phyloP scores from a whole-genome alignment of 92 coral and sea anemone species.

The Phymanthus crucifer region DNA sequence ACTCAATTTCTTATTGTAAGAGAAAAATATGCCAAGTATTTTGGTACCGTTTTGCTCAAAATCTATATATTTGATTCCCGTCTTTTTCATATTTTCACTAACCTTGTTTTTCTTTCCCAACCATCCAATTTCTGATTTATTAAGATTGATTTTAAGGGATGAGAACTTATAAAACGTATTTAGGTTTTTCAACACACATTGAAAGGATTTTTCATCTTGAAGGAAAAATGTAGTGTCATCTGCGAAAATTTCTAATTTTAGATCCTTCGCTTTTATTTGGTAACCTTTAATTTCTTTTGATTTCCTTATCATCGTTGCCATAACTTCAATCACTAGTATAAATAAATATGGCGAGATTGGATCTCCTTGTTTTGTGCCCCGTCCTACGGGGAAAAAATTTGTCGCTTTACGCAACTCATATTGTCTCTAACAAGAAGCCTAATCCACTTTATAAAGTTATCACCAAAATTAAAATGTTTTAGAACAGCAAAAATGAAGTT shows the following conservation, averaged over 20 bases:
- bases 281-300: constrained; percentile 18
- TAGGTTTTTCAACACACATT: neutral
- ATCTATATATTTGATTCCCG: constrained; percentile 18
- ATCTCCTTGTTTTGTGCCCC: constrained; percentile 1
- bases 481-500: too few relatives aligned
- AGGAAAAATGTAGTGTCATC: constrained; percentile 31
- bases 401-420: constrained; percentile 12
- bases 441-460: constrained; percentile 17
- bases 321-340: constrained; percentile 19
- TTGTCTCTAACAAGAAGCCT: neutral
- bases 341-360: constrained; percentile 25
- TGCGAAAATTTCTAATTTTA: constrained; percentile 28
- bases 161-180: constrained; percentile 10
- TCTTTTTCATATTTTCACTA: neutral
- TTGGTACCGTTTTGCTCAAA: constrained; percentile 19
- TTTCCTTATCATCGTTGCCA: constrained; percentile 9
- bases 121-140: constrained; percentile 31
- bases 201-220: constrained; percentile 6
- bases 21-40: constrained; percentile 12
- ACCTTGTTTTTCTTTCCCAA: neutral
- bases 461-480: too few relatives aligned
- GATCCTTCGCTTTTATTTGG: neutral
- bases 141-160: constrained; percentile 18
- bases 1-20: constrained; percentile 13
- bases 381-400: constrained; percentile 10